Base-by-base conservation (phyloP, 2,888 invertebrate genomes). In the Ligdia adustata region DNA sequence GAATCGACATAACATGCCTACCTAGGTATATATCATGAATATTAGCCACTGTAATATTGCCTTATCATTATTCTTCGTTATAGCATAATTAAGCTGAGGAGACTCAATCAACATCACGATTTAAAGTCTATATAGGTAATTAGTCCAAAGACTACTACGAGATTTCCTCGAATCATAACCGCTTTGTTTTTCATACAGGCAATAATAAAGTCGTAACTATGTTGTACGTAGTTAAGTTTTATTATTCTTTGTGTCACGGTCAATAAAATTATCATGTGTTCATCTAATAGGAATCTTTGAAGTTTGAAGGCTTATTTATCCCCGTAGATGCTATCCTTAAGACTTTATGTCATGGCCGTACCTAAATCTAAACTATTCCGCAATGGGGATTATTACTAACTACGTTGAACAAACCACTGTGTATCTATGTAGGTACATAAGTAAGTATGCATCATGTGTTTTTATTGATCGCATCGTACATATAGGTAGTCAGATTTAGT, bases 81-180 rank as follows among this genome's bases (percentile, higher is more conserved):
- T 38, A 16, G 12, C 14, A 16, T 34, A 29, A 40, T 35, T 34
- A 39, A 20, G 16, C 6, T 16, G 22, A 16, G 11, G 32, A 42
- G 48, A 42, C 27, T 34, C 39, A 38, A 48, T 34, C 28, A 33
- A 32, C 48, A 38, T 48, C 48, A 49, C 48, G 48, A 49, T 37
- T 16, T 31, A 24, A 20, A 33, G 37, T 37, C 20, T 37, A 12
- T 38, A 18, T 4, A 5, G 3, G 12, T 41, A 38, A 48, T 38
- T 42, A 42, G 42, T 27, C 7, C 15, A 7, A 2, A 6, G n/a
- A 22, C n/a, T n/a, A 40, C 4, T 37, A 37, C 37, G 42, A 38
- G 31, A 33, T 47, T 43, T 37, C 42, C 41, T 49, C 38, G 27
- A 9, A 38, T n/a, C 13, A 43, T 29, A 38, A 47, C 16, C 32